These are phyloP conservation scores for Setophaga kirtlandii DNA, from an alignment of 2,113 vertebrate genomes.

Conservation along the genomic window DNA sequence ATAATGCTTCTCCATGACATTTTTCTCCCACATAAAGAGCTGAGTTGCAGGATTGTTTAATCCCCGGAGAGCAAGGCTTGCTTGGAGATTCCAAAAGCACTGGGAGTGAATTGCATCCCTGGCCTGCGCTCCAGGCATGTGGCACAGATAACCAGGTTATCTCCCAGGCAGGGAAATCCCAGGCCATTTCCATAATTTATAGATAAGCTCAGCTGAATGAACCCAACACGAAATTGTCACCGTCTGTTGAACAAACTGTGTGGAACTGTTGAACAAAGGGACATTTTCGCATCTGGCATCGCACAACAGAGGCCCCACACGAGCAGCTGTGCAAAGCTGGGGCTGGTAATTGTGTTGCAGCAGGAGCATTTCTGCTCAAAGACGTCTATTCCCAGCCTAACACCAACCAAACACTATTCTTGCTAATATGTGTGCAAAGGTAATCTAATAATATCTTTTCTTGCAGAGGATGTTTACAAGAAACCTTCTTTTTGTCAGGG, in stretches of 20 bases:
- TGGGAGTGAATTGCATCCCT: not conserved
- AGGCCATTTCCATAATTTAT: conserved; percentile 35
- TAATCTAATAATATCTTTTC: not conserved
- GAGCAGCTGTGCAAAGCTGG: conserved; percentile 43
- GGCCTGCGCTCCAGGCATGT: not conserved
- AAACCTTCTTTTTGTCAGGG: not conserved
- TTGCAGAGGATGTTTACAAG: not conserved
- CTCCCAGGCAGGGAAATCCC: conserved; percentile 52
- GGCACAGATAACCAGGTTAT: not conserved
- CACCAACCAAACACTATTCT: not conserved
- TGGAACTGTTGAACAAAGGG: conserved; percentile 58
- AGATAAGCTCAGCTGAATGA: conserved; percentile 48
- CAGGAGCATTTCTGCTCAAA: not conserved
- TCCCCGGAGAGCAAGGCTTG: not conserved
- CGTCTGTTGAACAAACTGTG: conserved; percentile 63
- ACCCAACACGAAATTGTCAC: conserved; percentile 33
- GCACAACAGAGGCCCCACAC: not conserved
- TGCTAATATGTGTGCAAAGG: not conserved
- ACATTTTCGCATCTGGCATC: conserved; percentile 46
- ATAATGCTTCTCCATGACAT: not conserved
- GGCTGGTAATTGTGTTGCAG: not conserved
- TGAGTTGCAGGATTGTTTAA: not conserved
- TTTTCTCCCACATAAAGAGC: not conserved
- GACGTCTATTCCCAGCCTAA: not conserved
- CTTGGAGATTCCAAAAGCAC: not conserved